Evolutionary conservation across 2,113 vertebrate species (phyloP), one percentile per base, ranked within the genome.

Genomic region (Phoenicopterus ruber): DNA sequence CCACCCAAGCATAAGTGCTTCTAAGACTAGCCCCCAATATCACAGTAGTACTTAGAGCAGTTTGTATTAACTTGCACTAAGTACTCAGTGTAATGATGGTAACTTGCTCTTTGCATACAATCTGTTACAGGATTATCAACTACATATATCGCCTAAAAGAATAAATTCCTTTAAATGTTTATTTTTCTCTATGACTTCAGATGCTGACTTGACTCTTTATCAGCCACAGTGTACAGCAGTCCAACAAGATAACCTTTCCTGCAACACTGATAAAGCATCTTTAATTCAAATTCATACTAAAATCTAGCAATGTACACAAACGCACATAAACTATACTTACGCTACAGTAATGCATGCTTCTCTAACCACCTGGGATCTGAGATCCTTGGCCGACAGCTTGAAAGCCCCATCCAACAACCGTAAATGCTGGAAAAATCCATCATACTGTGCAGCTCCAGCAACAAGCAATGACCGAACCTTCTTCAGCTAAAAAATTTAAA

Each of bases 321-420:
- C 1, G 26, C 38, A 50, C 10, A 36, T 3, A 13, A 40, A 18
- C 13, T 4, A 65, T 87, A 99, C 99, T 99, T 97, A 99, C 99
- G 99, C 99, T 91, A 99, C 99, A 91, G 99, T 99, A 93, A 99
- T 99, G 98, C 99, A 99, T 25, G 99, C 99, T 98, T 99, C 99
- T 84, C 99, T 97, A 69, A 99, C 99, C 96, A 99, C 99, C 97
- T 99, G 99, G 50, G 99, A 99, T 61, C 99, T 97, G 87, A 99
- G 98, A 96, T 99, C 99, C 98, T 99, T 99, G 70, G 99, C 99
- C 0, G 99, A 99, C 90, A 99, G 98, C 97, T 99, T 99, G 96
- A 99, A 99, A 62, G 99, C 99, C 74, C 99, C 99, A 57, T 99
- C 99, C 91, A 99, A 97, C 50, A 99, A 97, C 52, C 99, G 98